Evolutionary conservation across 2,113 vertebrate species (phyloP).

Genomic region (Sceloporus tristichus): DNA sequence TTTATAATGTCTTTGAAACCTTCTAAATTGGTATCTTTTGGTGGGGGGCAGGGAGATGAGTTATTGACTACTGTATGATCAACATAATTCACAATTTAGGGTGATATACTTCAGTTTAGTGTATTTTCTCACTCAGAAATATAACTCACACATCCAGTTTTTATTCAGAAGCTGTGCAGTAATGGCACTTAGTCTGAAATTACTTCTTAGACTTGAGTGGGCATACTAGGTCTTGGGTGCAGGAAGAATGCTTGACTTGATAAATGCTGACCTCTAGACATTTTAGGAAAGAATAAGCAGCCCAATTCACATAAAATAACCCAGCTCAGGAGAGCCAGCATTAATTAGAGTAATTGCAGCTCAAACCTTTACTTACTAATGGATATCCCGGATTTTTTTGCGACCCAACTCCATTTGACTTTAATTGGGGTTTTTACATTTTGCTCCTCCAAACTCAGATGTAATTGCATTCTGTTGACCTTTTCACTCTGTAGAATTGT

Average conservation of each 20-base stretch:
- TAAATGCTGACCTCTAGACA: conserved; percentile 20
- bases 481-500: conserved; percentile 15
- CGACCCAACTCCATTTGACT: conserved; percentile 19
- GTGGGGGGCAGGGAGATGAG: not conserved
- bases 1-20: not conserved
- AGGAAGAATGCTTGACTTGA: conserved; percentile 1
- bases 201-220: not conserved
- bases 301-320: not conserved
- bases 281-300: not conserved
- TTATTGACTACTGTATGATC: conserved; percentile 12
- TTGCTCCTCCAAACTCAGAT: conserved; percentile 24
- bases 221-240: not conserved
- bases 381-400: not conserved
- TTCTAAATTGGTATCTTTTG: not conserved
- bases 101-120: not conserved
- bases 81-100: not conserved
- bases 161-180: not conserved
- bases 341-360: conserved; percentile 33
- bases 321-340: conserved; percentile 6
- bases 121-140: not conserved
- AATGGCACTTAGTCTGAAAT: not conserved
- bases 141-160: too few relatives aligned
- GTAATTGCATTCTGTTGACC: conserved; percentile 36
- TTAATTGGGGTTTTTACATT: conserved; percentile 40
- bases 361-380: conserved; percentile 12